Evolutionary conservation across 1,140 invertebrate genomes (phyloP).

Genomic region (Scaptomyza montana): DNA sequence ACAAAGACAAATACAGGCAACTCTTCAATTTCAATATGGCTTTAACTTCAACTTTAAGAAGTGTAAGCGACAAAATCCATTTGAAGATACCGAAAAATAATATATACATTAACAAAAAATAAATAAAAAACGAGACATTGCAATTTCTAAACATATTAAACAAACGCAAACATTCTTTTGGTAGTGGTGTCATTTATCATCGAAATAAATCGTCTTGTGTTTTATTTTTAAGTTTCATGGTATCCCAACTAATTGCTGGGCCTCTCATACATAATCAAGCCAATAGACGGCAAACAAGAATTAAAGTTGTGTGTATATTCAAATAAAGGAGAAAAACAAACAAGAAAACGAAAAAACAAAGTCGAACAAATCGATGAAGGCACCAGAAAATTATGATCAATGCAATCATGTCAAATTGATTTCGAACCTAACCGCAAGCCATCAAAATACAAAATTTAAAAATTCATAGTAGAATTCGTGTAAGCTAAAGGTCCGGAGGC

Average conservation of each 20-base stretch:
- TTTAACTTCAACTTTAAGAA: background rate
- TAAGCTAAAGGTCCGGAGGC: constrained; percentile 25
- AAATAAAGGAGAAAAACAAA: constrained; percentile 36
- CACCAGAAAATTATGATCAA: constrained; percentile 68
- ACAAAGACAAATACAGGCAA: constrained; percentile 55
- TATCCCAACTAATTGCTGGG: constrained; percentile 37
- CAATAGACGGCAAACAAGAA: constrained; percentile 64
- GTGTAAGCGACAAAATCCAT: background rate
- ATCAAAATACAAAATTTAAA: constrained; percentile 8
- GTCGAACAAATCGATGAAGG: constrained; percentile 14
- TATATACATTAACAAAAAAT: too few species aligned
- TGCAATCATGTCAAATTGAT: constrained; percentile 79
- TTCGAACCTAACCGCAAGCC: constrained; percentile 43
- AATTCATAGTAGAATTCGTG: background rate
- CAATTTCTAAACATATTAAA: constrained; percentile 16
- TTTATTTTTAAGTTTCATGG: background rate
- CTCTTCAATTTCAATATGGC: background rate
- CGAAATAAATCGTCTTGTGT: constrained; percentile 19
- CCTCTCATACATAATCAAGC: constrained; percentile 63
- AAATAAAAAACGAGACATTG: background rate
- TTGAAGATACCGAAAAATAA: constrained; percentile 15
- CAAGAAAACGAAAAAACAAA: constrained; percentile 1
- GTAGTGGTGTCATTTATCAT: constrained; percentile 16
- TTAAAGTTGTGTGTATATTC: constrained; percentile 31
- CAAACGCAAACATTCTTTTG: background rate